Percentiles rank a stretch among this genome's conserved stretches.
Evolutionary conservation across 2,797 vertebrate species (phyloP).

Genomic region (Valencia hispanica): DNA sequence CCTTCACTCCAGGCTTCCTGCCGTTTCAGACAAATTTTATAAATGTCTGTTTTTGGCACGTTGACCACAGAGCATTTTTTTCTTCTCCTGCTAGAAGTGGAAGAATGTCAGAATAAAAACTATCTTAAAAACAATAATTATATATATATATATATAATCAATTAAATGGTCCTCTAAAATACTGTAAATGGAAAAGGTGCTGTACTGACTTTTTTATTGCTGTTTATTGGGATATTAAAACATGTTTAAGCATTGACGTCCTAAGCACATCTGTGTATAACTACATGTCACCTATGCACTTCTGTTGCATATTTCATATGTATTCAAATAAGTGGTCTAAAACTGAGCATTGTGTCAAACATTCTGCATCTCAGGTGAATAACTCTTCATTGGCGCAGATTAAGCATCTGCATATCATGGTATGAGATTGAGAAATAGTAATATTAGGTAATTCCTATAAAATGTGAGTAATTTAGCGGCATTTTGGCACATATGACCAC

Average conservation of each 20-base stretch:
- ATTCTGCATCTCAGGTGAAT: background rate
- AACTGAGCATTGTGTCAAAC: background rate
- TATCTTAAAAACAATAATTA: too few relatives aligned
- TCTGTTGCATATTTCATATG: too few relatives aligned
- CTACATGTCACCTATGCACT: too few relatives aligned
- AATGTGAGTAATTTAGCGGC: background rate
- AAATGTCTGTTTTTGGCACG: slow-evolving; percentile 7
- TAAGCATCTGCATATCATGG: background rate
- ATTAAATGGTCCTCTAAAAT: too few relatives aligned
- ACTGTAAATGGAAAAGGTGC: too few relatives aligned
- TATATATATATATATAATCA: too few relatives aligned
- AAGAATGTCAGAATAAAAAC: slow-evolving; percentile 18
- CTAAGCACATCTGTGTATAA: too few relatives aligned
- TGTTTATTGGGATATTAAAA: too few relatives aligned
- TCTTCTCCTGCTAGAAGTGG: background rate
- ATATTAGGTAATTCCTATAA: background rate
- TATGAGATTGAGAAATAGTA: background rate
- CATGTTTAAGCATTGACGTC: too few relatives aligned
- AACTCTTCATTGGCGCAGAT: background rate
- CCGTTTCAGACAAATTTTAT: slow-evolving; percentile 12
- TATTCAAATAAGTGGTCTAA: too few relatives aligned
- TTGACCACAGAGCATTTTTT: slow-evolving; percentile 4
- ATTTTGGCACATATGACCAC: background rate
- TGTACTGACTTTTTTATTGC: too few relatives aligned
- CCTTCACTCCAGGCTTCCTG: slow-evolving; percentile 22